A percentile compares a stretch with the other conserved stretches of the same genome.
Evolutionary conservation across 2,888 invertebrate genomes (phyloP).

Genomic region (Mylabris sibirica): DNA sequence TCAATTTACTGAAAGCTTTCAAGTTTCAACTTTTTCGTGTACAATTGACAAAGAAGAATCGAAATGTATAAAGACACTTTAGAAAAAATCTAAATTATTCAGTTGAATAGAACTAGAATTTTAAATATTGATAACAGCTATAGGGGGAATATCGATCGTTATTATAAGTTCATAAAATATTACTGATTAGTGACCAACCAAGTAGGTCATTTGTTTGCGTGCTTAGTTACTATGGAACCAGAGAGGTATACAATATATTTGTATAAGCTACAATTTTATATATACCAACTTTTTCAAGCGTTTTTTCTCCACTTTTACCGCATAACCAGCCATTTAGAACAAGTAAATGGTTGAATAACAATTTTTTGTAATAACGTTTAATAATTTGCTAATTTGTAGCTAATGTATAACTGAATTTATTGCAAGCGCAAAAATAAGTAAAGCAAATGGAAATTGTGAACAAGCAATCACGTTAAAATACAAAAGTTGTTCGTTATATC

Average conservation of each 20-base stretch:
- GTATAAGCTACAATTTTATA: neutral
- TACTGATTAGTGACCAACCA: slow-evolving; percentile 27
- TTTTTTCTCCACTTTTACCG: neutral
- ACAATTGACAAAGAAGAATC: neutral
- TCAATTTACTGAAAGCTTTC: slow-evolving; percentile 2
- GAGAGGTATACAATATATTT: neutral
- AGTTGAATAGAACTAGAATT: slow-evolving; percentile 10
- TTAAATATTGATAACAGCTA: slow-evolving; percentile 19
- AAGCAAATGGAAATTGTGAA: neutral
- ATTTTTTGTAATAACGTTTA: neutral
- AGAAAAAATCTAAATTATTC: neutral
- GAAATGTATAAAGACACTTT: neutral
- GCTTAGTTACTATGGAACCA: slow-evolving; percentile 16
- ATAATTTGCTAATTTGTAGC: neutral
- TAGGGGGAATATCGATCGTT: slow-evolving; percentile 29
- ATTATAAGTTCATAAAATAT: slow-evolving; percentile 33
- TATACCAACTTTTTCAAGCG: neutral
- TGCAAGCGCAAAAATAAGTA: neutral
- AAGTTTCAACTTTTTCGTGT: neutral
- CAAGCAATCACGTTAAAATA: neutral
- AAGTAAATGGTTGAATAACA: slow-evolving; percentile 9
- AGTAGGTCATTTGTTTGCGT: slow-evolving; percentile 31
- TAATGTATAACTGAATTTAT: neutral
- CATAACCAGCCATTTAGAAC: neutral
- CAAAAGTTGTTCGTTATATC: neutral